A percentile compares a stretch with the other conserved stretches of the same genome.
Conservation (phyloP, 1,140 invertebrate species). For the Tetranychus urticae region DNA sequence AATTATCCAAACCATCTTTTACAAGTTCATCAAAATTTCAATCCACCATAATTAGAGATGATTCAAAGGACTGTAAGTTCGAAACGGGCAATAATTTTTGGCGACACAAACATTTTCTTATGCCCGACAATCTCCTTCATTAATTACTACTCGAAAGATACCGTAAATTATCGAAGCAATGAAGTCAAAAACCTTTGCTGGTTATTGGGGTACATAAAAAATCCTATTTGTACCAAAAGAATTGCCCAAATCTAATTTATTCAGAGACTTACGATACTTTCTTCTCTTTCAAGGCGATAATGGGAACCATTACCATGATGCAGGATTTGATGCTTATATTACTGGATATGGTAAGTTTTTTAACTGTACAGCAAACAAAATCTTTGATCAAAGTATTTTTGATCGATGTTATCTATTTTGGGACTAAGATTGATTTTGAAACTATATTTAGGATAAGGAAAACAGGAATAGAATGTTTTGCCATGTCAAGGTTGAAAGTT, state of each 20-base stretch:
- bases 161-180: too few species aligned
- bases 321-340: constrained; percentile 47
- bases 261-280: too few species aligned
- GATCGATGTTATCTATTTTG: not conserved
- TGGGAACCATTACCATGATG: constrained; percentile 34
- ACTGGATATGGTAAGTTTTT: constrained; percentile 30
- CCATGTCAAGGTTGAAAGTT: too few species aligned
- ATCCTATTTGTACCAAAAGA: too few species aligned
- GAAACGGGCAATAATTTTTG: constrained; percentile 1
- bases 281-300: not conserved
- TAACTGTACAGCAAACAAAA: too few species aligned
- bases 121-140: too few species aligned
- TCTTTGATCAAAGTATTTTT: not conserved
- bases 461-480: too few species aligned
- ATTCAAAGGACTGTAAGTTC: not conserved
- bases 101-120: not conserved
- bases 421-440: not conserved
- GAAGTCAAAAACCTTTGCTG: too few species aligned
- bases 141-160: too few species aligned
- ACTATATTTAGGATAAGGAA: too few species aligned
- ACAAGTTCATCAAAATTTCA: not conserved
- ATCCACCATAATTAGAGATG: not conserved
- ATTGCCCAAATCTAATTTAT: too few species aligned
- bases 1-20: not conserved
- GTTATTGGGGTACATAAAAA: too few species aligned